phyloP scores from a whole-genome alignment of 2,797 vertebrate genomes.

The Hozukius guyotensis region DNA sequence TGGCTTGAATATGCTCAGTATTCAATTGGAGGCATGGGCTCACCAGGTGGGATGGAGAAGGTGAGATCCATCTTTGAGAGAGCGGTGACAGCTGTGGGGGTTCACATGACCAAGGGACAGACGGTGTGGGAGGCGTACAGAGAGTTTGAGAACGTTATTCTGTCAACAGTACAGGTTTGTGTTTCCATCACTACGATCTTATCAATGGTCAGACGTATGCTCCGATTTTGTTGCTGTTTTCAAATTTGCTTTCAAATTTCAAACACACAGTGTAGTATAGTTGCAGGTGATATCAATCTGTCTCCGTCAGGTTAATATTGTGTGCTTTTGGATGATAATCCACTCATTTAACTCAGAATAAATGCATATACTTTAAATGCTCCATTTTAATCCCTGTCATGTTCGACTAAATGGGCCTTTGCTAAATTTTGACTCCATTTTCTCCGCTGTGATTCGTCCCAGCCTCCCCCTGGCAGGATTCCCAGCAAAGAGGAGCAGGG shows the following conservation, averaged over 20 bases:
- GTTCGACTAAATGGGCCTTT: slow-evolving; percentile 5
- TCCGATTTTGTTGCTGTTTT: background rate
- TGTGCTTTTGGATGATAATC: background rate
- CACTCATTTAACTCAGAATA: background rate
- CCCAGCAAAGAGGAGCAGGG: slow-evolving; percentile 89
- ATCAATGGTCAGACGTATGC: background rate
- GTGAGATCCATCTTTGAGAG: slow-evolving; percentile 93
- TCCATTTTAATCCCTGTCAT: slow-evolving; percentile 3
- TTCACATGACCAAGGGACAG: slow-evolving; percentile 94
- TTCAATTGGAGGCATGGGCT: slow-evolving; percentile 95
- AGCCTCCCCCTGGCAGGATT: slow-evolving; percentile 91
- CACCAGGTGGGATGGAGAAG: slow-evolving; percentile 90
- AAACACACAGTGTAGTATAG: background rate
- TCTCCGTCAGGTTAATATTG: background rate
- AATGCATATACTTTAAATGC: background rate
- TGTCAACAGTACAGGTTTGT: slow-evolving; percentile 92
- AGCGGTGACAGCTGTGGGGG: slow-evolving; percentile 91
- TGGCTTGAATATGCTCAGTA: slow-evolving; percentile 98
- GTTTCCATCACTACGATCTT: background rate
- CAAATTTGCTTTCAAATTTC: background rate
- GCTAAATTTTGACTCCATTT: slow-evolving; percentile 14
- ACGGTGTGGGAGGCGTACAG: slow-evolving; percentile 95
- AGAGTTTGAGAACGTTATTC: slow-evolving; percentile 95
- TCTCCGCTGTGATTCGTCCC: slow-evolving; percentile 43
- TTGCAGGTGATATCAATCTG: background rate